These are phyloP conservation scores for Coelopa pilipes DNA, from an alignment of 2,888 invertebrate genomes.

Conservation along the genomic window DNA sequence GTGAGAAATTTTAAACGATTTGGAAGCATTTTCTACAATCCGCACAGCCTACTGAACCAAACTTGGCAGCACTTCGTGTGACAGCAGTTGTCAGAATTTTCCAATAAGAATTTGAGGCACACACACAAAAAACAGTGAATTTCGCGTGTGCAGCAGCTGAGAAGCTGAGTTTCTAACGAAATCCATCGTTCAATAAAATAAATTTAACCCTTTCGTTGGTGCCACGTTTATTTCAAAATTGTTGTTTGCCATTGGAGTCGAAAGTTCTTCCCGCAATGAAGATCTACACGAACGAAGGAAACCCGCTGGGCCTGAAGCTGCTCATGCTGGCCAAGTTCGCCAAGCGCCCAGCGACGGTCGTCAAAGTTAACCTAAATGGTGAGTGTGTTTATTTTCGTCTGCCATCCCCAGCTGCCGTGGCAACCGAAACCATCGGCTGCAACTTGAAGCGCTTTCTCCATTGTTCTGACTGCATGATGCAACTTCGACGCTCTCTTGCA, in stretches of 20 bases:
- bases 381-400: constrained; percentile 44
- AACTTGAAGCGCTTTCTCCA: not conserved
- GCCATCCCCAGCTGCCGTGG: not conserved
- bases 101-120: constrained; percentile 13
- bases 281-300: constrained; percentile 80
- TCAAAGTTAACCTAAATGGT: constrained; percentile 74
- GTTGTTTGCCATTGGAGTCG: not conserved
- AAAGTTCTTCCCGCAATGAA: constrained; percentile 68
- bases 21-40: not conserved
- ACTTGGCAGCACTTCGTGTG: constrained; percentile 7
- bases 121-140: not conserved
- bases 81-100: constrained; percentile 2
- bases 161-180: not conserved
- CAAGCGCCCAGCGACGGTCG: constrained; percentile 71
- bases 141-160: not conserved
- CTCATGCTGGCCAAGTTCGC: constrained; percentile 76
- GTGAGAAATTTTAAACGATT: not conserved
- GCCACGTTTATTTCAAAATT: constrained; percentile 52
- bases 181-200: not conserved
- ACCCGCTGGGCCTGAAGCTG: constrained; percentile 80
- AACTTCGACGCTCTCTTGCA: constrained; percentile 54
- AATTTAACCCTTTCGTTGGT: constrained; percentile 44
- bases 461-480: constrained; percentile 45
- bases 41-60: not conserved
- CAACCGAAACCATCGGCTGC: not conserved